A percentile compares a stretch with the other conserved stretches of the same genome.
These are phyloP conservation scores for Buathra laborator DNA, from an alignment of 2,888 invertebrate genomes.

Conservation along the genomic window DNA sequence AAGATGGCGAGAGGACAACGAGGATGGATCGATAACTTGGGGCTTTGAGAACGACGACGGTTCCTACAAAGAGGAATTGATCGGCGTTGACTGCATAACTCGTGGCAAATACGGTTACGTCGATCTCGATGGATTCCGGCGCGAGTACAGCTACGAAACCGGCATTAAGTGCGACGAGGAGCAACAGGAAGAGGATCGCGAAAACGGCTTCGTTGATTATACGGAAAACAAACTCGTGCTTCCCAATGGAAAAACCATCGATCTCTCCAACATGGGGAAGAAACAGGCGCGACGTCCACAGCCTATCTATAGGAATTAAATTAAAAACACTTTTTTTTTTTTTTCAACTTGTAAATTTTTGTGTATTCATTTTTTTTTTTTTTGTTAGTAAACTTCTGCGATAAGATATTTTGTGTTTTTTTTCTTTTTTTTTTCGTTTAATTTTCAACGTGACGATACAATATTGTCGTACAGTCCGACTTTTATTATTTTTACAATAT, in stretches of 20 bases:
- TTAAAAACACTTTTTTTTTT: slow-evolving; percentile 33
- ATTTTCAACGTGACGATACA: background rate
- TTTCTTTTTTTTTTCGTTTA: background rate
- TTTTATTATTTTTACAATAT: background rate
- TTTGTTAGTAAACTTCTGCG: slow-evolving; percentile 52
- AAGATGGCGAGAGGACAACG: slow-evolving; percentile 91
- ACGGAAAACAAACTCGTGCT: slow-evolving; percentile 91
- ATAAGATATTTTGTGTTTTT: background rate
- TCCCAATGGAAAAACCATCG: slow-evolving; percentile 90
- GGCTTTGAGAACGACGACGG: slow-evolving; percentile 96
- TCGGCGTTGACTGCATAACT: slow-evolving; percentile 92
- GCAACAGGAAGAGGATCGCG: slow-evolving; percentile 81
- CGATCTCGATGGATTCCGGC: slow-evolving; percentile 93
- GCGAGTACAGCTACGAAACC: slow-evolving; percentile 93
- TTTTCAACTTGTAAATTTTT: slow-evolving; percentile 54
- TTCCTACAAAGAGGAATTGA: slow-evolving; percentile 93
- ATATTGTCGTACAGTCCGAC: background rate
- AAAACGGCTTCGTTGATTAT: slow-evolving; percentile 89
- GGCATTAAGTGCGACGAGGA: slow-evolving; percentile 88
- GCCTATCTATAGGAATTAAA: slow-evolving; percentile 86
- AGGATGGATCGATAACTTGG: slow-evolving; percentile 93
- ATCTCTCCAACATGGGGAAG: slow-evolving; percentile 90
- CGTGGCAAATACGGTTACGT: slow-evolving; percentile 94
- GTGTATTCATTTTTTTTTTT: slow-evolving; percentile 53
- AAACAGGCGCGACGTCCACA: slow-evolving; percentile 89